Conservation (phyloP, 2,113 vertebrate species). For the Axis porcinus region DNA sequence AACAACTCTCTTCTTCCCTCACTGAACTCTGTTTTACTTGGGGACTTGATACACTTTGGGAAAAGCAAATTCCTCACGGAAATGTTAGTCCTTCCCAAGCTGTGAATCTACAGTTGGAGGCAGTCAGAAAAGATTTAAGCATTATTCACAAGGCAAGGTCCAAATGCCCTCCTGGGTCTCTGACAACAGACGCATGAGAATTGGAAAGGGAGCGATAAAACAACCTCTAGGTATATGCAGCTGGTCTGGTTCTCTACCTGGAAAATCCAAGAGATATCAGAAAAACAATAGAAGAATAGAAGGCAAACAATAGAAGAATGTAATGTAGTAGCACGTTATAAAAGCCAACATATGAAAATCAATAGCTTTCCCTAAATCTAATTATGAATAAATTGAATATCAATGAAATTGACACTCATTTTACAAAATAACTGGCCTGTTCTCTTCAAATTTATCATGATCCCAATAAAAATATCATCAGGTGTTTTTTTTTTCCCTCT, state of each 20-base stretch:
- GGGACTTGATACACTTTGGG: background rate
- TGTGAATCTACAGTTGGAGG: background rate
- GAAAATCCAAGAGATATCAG: background rate
- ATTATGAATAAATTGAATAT: background rate
- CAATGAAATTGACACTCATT: background rate
- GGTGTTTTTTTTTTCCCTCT: background rate
- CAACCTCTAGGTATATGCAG: background rate
- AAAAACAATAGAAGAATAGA: background rate
- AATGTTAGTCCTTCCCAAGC: background rate
- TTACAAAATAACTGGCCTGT: background rate
- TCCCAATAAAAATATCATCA: conserved; percentile 23
- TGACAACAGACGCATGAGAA: background rate
- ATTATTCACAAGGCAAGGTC: background rate
- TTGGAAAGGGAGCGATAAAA: background rate
- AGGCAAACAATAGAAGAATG: background rate
- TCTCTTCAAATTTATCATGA: background rate
- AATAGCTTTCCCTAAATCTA: background rate
- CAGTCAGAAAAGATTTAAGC: background rate
- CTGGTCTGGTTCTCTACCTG: background rate
- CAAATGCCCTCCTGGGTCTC: background rate
- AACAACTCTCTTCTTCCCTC: background rate
- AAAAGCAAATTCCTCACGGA: background rate
- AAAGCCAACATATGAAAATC: background rate
- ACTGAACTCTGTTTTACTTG: background rate
- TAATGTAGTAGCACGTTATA: background rate